These are phyloP conservation scores for Temnothorax curvispinosus DNA, from an alignment of 1,140 invertebrate species.

Conservation along the genomic window DNA sequence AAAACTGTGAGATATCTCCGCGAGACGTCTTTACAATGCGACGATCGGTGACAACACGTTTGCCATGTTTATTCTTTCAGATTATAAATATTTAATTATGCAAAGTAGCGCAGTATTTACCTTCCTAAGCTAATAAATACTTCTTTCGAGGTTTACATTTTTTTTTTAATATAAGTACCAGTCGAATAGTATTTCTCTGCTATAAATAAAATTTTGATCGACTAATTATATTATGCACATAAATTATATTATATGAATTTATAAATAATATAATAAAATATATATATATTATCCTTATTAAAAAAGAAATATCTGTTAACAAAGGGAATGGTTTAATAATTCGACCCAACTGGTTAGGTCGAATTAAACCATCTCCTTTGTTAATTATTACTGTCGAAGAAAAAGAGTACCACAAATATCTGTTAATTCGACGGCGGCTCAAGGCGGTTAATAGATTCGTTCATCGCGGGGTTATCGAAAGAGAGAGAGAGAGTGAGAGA, in stretches of 20 bases:
- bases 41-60: not conserved
- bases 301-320: not conserved
- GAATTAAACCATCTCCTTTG: no score
- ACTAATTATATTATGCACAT: not conserved
- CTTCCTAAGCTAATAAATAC: not conserved
- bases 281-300: not conserved
- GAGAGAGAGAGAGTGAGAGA: not conserved
- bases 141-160: not conserved
- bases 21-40: not conserved
- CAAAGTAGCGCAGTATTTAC: not conserved
- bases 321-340: no score
- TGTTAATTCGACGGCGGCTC: not conserved
- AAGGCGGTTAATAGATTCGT: conserved; percentile 28
- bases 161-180: not conserved
- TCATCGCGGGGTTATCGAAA: conserved; percentile 27
- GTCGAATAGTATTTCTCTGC: not conserved
- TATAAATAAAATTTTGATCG: not conserved
- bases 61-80: not conserved
- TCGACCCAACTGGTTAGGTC: no score
- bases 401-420: not conserved
- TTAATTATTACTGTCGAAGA: no score
- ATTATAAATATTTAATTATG: conserved; percentile 28
- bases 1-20: no score
- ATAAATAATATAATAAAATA: not conserved
- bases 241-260: not conserved